A percentile compares a stretch with the other conserved stretches of the same genome.
phyloP scores from a whole-genome alignment of 1,140 invertebrate species.

The Listronotus bonariensis region DNA sequence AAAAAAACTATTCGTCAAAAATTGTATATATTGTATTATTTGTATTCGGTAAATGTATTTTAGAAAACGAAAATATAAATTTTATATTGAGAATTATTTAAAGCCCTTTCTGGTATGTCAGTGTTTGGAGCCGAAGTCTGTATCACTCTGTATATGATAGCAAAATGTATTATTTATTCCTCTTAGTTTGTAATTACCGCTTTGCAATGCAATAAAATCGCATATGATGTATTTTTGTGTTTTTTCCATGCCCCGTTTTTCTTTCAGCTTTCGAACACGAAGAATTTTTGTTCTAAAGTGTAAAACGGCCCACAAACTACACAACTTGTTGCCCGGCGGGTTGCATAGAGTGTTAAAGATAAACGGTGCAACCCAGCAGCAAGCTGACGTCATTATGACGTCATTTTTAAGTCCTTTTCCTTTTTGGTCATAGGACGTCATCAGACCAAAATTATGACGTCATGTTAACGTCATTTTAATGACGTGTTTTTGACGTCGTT shows the following conservation, averaged over 20 bases:
- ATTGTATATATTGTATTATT: slow-evolving; percentile 23
- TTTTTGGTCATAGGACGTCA: too few relatives aligned
- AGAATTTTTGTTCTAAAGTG: too few relatives aligned
- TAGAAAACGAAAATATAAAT: neutral
- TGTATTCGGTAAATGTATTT: slow-evolving; percentile 24
- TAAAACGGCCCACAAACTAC: too few relatives aligned
- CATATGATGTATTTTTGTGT: slow-evolving; percentile 17
- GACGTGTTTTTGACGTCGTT: too few relatives aligned
- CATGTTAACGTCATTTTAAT: too few relatives aligned
- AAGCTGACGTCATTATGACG: too few relatives aligned
- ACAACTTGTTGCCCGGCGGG: too few relatives aligned
- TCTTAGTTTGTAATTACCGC: slow-evolving; percentile 37
- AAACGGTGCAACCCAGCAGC: too few relatives aligned
- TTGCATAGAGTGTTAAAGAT: too few relatives aligned
- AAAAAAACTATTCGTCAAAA: slow-evolving; percentile 18
- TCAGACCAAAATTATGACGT: too few relatives aligned
- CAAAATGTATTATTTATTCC: slow-evolving; percentile 40
- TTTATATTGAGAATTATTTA: slow-evolving; percentile 6
- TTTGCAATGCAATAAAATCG: slow-evolving; percentile 39
- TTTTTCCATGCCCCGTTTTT: neutral
- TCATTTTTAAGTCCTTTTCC: too few relatives aligned
- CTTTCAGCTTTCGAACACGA: too few relatives aligned
- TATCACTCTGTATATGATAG: slow-evolving; percentile 39
- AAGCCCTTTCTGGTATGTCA: slow-evolving; percentile 30
- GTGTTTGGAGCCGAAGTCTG: slow-evolving; percentile 25